Percentiles rank a stretch among this genome's conserved stretches.
phyloP scores from a whole-genome alignment of 2,113 vertebrate species.

The Chionis minor region DNA sequence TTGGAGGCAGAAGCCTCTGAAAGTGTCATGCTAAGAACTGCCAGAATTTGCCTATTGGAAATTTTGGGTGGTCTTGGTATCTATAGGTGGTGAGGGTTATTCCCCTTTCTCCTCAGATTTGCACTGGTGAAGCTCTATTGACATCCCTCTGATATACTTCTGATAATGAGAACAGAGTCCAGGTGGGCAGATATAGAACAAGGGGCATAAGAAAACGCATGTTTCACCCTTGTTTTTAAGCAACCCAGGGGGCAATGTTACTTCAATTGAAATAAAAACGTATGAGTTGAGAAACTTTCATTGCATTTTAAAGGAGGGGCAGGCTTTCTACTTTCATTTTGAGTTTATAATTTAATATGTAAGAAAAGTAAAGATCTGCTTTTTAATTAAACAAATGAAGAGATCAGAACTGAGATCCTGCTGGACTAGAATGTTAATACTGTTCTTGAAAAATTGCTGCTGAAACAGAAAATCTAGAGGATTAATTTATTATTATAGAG shows the following conservation, averaged over 20 bases:
- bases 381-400: constrained; percentile 49
- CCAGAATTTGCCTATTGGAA: neutral
- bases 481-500: neutral
- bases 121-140: neutral
- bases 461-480: neutral
- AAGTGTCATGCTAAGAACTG: neutral
- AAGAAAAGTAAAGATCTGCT: constrained; percentile 38
- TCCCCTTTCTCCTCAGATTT: neutral
- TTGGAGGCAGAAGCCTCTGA: neutral
- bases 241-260: neutral
- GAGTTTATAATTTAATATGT: neutral
- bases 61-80: neutral
- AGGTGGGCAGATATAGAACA: neutral
- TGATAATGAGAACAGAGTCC: neutral
- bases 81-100: neutral
- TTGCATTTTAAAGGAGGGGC: neutral
- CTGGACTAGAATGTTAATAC: neutral
- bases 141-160: neutral
- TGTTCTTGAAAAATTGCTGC: neutral
- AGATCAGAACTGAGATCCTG: neutral
- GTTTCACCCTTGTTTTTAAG: neutral
- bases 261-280: neutral
- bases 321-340: neutral
- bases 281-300: neutral
- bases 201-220: neutral